These are phyloP conservation scores for Keiferia lycopersicella DNA, from an alignment of 2,888 invertebrate species.

Conservation along the genomic window DNA sequence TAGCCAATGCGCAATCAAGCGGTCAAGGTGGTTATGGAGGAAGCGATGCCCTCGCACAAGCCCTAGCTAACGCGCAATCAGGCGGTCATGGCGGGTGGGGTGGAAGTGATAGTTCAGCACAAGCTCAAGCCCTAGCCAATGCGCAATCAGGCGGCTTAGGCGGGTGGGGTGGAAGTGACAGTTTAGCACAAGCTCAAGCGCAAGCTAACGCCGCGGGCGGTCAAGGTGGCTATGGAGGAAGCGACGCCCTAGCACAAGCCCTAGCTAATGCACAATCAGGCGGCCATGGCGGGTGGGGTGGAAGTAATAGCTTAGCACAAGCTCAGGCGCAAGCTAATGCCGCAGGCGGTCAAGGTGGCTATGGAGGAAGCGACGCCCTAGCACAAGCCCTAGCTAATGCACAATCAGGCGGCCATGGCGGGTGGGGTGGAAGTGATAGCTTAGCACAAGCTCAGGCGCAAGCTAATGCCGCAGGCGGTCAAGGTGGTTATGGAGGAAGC, in stretches of 20 bases:
- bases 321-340: constrained; percentile 11
- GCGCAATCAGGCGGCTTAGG: constrained; percentile 23
- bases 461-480: constrained; percentile 23
- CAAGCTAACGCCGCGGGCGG: neutral
- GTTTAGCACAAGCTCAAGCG: neutral
- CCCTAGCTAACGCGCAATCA: constrained; percentile 22
- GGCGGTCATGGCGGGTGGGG: constrained; percentile 17
- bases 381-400: constrained; percentile 30
- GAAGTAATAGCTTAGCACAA: neutral
- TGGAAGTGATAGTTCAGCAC: constrained; percentile 28
- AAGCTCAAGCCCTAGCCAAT: constrained; percentile 31
- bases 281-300: neutral
- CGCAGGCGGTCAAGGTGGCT: neutral
- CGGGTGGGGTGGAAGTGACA: neutral
- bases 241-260: neutral
- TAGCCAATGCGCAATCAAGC: constrained; percentile 24
- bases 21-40: constrained; percentile 29
- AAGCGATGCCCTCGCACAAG: constrained; percentile 33
- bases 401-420: constrained; percentile 27
- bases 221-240: constrained; percentile 3
- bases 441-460: neutral
- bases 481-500: constrained; percentile 17
- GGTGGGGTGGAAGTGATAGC: neutral
- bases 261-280: neutral
- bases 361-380: constrained; percentile 6